phyloP scores from a whole-genome alignment of 2,113 vertebrate species.

The Dascyllus trimaculatus region DNA sequence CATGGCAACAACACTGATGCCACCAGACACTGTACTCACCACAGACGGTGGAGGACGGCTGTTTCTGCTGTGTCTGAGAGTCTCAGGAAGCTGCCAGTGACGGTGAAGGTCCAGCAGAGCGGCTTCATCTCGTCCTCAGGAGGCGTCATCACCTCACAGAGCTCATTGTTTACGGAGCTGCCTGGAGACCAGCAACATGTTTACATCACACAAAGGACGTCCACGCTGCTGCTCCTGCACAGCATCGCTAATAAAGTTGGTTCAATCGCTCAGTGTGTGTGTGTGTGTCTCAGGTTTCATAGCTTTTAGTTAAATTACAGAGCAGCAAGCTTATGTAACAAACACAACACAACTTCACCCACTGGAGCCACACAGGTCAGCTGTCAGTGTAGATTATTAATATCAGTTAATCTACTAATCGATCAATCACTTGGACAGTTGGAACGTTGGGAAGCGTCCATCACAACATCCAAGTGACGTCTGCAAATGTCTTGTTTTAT shows the following conservation, averaged over 20 bases:
- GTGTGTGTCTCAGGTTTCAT: slow-evolving; percentile 54
- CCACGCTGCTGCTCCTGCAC: background rate
- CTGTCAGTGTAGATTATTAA: too few relatives aligned
- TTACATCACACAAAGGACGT: slow-evolving; percentile 12
- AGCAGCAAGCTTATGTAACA: slow-evolving; percentile 12
- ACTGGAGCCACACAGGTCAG: too few relatives aligned
- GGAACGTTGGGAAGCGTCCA: too few relatives aligned
- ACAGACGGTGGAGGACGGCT: background rate
- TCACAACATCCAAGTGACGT: too few relatives aligned
- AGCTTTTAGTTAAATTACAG: slow-evolving; percentile 64
- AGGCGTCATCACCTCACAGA: slow-evolving; percentile 7
- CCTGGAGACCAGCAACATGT: slow-evolving; percentile 54
- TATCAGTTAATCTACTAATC: too few relatives aligned
- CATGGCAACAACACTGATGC: background rate
- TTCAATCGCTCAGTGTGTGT: background rate
- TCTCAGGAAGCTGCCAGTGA: slow-evolving; percentile 3
- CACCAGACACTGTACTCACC: slow-evolving; percentile 7
- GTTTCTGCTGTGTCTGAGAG: background rate
- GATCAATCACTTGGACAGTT: too few relatives aligned
- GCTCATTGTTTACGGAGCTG: slow-evolving; percentile 44
- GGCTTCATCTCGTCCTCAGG: slow-evolving; percentile 20
- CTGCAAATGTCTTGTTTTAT: too few relatives aligned
- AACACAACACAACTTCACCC: background rate
- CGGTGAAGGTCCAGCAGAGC: too few relatives aligned
- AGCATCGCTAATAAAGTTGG: background rate